Evolutionary conservation across 2,888 invertebrate species (phyloP).

Genomic region (Apamea monoglypha): DNA sequence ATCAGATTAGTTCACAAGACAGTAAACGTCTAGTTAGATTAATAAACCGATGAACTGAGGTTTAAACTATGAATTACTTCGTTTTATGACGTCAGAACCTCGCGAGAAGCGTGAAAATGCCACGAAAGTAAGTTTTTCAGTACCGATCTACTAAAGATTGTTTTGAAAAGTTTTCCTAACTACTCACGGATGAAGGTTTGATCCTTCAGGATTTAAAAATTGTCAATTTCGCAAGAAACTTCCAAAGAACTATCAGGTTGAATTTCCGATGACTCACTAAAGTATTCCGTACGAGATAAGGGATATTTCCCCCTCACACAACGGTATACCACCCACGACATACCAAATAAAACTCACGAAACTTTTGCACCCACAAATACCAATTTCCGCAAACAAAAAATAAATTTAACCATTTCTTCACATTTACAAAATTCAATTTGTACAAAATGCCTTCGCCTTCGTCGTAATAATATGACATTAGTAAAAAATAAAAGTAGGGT

Average conservation of each 20-base stretch:
- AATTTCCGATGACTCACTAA: not conserved
- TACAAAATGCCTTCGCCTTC: slow-evolving; percentile 37
- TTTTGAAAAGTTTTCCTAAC: not conserved
- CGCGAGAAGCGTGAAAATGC: too few relatives aligned
- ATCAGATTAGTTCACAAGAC: too few relatives aligned
- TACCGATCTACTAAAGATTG: not conserved
- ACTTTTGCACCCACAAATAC: slow-evolving; percentile 38
- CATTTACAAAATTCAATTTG: slow-evolving; percentile 66
- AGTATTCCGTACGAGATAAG: slow-evolving; percentile 1
- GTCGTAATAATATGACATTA: slow-evolving; percentile 66
- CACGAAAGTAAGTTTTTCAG: not conserved
- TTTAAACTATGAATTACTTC: not conserved
- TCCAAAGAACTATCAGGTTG: not conserved
- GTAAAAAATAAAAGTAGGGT: slow-evolving; percentile 62
- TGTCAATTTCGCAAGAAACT: not conserved
- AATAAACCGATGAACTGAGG: not conserved
- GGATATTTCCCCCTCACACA: not conserved
- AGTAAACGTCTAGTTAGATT: not conserved
- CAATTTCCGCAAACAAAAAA: slow-evolving; percentile 41
- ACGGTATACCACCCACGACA: slow-evolving; percentile 1
- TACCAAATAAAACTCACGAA: slow-evolving; percentile 42
- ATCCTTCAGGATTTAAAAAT: not conserved
- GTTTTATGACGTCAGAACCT: not conserved
- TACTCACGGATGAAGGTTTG: not conserved
- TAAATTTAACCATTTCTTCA: slow-evolving; percentile 51